phyloP scores from a whole-genome alignment of 2,888 invertebrate species.

The Alsophila aescularia region DNA sequence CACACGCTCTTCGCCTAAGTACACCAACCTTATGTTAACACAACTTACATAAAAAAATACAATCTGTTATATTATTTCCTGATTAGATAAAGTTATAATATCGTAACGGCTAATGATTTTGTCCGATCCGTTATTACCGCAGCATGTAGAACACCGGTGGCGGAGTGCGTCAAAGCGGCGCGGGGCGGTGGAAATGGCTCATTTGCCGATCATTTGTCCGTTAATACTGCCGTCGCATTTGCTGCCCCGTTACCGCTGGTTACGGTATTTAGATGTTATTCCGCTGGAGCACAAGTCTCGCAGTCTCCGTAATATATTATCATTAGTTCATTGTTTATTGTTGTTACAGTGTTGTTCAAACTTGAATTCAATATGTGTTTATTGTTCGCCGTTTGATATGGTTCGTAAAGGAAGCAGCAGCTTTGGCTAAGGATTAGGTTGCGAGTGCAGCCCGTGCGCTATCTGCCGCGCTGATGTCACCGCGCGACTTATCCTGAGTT shows the following conservation, averaged over 20 bases:
- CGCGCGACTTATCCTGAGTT: constrained; percentile 3
- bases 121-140: not conserved
- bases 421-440: constrained; percentile 8
- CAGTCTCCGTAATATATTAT: not conserved
- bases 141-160: not conserved
- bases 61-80: not conserved
- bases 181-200: constrained; percentile 1
- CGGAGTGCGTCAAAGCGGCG: not conserved
- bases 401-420: constrained; percentile 1
- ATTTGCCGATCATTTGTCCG: constrained; percentile 4
- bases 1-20: too few relatives aligned
- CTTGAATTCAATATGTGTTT: not conserved
- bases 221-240: not conserved
- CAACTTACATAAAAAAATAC: too few relatives aligned
- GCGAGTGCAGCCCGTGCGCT: constrained; percentile 1
- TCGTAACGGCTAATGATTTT: not conserved
- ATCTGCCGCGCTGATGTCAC: constrained; percentile 18
- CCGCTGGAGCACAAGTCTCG: not conserved
- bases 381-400: not conserved
- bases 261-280: not conserved
- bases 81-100: not conserved
- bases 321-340: not conserved
- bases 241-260: not conserved
- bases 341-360: not conserved
- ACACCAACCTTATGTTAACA: too few relatives aligned